Conservation (phyloP, 2,113 vertebrate genomes). For the Bagarius yarrelli region DNA sequence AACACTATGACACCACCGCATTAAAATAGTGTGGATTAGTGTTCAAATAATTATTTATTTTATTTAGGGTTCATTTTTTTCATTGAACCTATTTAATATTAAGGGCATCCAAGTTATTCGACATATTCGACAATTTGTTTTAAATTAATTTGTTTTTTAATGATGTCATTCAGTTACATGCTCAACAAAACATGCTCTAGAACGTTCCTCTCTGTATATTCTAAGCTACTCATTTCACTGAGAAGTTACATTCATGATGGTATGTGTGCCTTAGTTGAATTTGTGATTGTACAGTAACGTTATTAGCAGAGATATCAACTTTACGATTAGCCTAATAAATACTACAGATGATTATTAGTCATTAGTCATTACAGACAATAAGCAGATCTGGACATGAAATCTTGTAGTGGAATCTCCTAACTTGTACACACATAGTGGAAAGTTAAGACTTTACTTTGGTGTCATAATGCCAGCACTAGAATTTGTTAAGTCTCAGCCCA, state of each 20-base stretch:
- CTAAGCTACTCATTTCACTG: not conserved
- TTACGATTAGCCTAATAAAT: not conserved
- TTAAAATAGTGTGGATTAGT: no score
- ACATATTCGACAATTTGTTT: no score
- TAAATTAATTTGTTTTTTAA: no score
- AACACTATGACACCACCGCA: no score
- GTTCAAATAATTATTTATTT: no score
- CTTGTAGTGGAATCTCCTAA: no score
- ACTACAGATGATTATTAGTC: not conserved
- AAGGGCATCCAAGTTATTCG: no score
- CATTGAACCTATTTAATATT: no score
- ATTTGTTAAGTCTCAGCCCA: slow-evolving; percentile 3
- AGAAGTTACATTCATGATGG: slow-evolving; percentile 4
- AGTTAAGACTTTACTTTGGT: not conserved
- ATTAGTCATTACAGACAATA: not conserved
- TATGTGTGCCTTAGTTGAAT: not conserved
- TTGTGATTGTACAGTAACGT: not conserved
- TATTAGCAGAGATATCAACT: not conserved
- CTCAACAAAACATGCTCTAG: slow-evolving; percentile 18
- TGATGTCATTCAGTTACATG: no score
- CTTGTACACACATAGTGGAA: not conserved
- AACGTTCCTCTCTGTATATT: slow-evolving; percentile 4
- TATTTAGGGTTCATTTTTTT: no score
- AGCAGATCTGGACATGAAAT: no score
- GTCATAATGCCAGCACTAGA: not conserved